phyloP scores from a whole-genome alignment of 2,113 vertebrate species.

The Dunckerocampus dactyliophorus region DNA sequence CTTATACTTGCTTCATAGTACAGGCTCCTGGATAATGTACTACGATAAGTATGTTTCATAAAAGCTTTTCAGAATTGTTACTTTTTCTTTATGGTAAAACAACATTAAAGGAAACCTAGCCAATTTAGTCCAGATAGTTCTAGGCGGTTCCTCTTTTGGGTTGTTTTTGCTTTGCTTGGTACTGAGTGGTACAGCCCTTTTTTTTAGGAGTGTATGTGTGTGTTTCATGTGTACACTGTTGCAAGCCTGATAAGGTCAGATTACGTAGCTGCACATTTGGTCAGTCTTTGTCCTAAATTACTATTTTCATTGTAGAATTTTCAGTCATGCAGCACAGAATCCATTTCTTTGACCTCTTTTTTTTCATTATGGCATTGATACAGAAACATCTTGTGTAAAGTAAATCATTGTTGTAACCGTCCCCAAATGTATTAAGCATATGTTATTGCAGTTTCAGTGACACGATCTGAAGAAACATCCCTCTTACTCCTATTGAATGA shows the following conservation, averaged over 20 bases:
- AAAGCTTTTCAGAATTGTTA: too few relatives aligned
- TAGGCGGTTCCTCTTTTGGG: not conserved
- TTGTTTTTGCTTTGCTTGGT: constrained; percentile 31
- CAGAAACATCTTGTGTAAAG: not conserved
- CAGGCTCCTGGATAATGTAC: too few relatives aligned
- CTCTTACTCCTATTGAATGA: not conserved
- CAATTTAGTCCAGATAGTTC: too few relatives aligned
- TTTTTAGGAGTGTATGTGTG: constrained; percentile 14
- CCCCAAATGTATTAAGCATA: not conserved
- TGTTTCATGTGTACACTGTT: constrained; percentile 6
- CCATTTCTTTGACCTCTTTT: too few relatives aligned
- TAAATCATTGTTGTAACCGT: not conserved
- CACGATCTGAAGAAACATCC: not conserved
- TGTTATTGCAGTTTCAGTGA: not conserved
- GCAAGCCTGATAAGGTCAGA: constrained; percentile 37
- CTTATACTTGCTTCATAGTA: too few relatives aligned
- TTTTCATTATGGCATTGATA: not conserved
- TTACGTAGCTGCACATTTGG: too few relatives aligned
- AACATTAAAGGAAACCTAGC: too few relatives aligned
- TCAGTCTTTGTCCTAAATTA: not conserved
- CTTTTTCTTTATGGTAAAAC: too few relatives aligned
- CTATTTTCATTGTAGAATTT: too few relatives aligned
- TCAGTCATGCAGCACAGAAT: too few relatives aligned
- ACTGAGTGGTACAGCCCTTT: constrained; percentile 50
- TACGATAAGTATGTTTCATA: too few relatives aligned